These are phyloP conservation scores for Phyllostomus discolor DNA, from an alignment of 2,113 vertebrate species.

Conservation along the genomic window DNA sequence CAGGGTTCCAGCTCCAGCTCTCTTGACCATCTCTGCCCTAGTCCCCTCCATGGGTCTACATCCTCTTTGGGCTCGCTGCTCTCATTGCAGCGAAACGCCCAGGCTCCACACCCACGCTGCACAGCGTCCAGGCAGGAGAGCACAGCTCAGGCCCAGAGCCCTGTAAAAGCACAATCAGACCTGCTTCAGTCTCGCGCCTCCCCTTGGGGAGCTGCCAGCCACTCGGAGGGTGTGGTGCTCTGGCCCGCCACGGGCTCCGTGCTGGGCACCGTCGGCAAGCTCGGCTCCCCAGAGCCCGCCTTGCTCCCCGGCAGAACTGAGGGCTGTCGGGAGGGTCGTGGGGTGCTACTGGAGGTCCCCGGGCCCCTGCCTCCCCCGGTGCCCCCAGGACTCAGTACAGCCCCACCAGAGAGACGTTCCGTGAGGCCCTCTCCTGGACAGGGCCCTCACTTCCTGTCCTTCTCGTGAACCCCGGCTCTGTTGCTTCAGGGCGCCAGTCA, in stretches of 20 bases:
- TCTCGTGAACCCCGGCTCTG: neutral
- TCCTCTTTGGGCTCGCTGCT: neutral
- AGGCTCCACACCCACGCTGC: neutral
- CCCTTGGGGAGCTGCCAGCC: neutral
- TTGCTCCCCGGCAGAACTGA: neutral
- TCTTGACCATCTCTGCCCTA: neutral
- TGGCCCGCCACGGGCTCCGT: no score
- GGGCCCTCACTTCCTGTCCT: neutral
- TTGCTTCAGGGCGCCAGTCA: neutral
- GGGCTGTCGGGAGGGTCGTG: rapidly evolving
- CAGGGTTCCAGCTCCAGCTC: neutral
- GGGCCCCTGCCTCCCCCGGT: neutral
- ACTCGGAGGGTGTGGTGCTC: rapidly evolving
- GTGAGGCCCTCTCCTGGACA: neutral
- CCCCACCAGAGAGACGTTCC: neutral
- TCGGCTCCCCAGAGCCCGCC: neutral
- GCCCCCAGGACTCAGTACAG: neutral
- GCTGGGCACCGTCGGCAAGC: rapidly evolving
- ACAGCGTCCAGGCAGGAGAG: neutral
- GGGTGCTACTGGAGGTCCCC: neutral
- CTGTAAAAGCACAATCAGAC: neutral
- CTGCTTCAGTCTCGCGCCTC: neutral
- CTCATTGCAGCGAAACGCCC: neutral
- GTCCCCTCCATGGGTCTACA: neutral
- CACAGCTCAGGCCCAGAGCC: neutral